Percentiles rank a stretch among this genome's conserved stretches.
phyloP scores from a whole-genome alignment of 2,888 invertebrate genomes.

The Abrostola triplasia region DNA sequence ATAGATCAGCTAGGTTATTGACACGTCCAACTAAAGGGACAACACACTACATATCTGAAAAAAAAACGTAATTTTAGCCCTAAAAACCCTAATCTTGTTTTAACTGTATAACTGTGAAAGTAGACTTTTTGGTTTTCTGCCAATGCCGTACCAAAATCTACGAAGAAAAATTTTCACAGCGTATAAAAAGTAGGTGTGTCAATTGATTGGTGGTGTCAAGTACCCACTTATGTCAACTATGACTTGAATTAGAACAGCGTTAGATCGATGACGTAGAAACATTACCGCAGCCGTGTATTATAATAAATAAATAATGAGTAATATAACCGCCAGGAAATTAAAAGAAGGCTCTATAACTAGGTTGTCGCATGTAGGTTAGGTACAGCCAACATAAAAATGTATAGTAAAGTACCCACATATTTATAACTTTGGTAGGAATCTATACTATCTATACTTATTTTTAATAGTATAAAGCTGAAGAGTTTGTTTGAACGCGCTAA shows the following conservation, averaged over 20 bases:
- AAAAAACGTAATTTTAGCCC: too few species aligned
- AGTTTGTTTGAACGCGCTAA: too few species aligned
- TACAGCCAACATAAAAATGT: background rate
- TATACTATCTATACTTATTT: too few species aligned
- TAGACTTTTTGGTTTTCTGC: too few species aligned
- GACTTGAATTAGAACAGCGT: background rate
- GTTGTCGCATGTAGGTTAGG: background rate
- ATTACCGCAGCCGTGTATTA: background rate
- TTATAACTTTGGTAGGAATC: too few species aligned
- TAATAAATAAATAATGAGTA: background rate
- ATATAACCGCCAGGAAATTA: background rate
- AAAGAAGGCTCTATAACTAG: background rate
- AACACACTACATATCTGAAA: too few species aligned
- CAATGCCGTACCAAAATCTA: too few species aligned
- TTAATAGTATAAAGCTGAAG: background rate
- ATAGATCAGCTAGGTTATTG: too few species aligned
- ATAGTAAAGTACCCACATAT: too few species aligned
- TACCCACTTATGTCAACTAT: background rate
- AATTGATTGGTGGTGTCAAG: background rate
- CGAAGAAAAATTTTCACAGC: background rate
- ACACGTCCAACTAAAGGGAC: too few species aligned
- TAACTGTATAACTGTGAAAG: too few species aligned
- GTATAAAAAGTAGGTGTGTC: background rate
- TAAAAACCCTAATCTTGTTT: too few species aligned
- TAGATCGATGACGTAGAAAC: background rate